Evolutionary conservation across 92 coral and sea anemone genomes (phyloP).

Genomic region (Anthopleura xanthogrammica): DNA sequence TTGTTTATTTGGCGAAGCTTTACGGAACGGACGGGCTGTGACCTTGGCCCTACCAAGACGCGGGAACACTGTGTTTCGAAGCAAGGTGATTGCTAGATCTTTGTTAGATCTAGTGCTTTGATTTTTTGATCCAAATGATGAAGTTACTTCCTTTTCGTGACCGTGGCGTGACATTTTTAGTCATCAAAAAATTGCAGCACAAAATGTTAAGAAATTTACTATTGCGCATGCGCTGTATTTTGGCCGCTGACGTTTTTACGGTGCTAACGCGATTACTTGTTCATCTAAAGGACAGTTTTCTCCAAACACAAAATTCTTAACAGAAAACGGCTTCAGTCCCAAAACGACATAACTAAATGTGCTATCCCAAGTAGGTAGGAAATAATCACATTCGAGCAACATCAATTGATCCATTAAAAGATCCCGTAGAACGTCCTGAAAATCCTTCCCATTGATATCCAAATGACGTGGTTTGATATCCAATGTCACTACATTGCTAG

Average conservation of each 20-base stretch:
- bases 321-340: slow-evolving; percentile 25
- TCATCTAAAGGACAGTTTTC: slow-evolving; percentile 32
- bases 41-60: too few species aligned
- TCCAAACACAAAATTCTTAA: slow-evolving; percentile 30
- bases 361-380: slow-evolving; percentile 46
- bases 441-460: slow-evolving; percentile 25
- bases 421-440: slow-evolving; percentile 27
- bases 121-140: too few species aligned
- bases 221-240: background rate
- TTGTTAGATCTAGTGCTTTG: too few species aligned
- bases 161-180: too few species aligned
- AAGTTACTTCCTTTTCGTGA: too few species aligned
- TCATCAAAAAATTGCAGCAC: too few species aligned
- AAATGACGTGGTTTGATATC: slow-evolving; percentile 38
- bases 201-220: background rate
- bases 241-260: background rate
- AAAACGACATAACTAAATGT: slow-evolving; percentile 41
- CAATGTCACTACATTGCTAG: slow-evolving; percentile 29
- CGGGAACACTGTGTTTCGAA: too few species aligned
- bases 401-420: slow-evolving; percentile 36
- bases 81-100: too few species aligned
- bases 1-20: too few species aligned
- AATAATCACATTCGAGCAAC: slow-evolving; percentile 40
- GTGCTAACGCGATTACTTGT: slow-evolving; percentile 3
- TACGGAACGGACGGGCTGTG: too few species aligned